These are phyloP conservation scores for Mimumesa dahlbomi DNA, from an alignment of 2,888 invertebrate genomes.

Conservation along the genomic window DNA sequence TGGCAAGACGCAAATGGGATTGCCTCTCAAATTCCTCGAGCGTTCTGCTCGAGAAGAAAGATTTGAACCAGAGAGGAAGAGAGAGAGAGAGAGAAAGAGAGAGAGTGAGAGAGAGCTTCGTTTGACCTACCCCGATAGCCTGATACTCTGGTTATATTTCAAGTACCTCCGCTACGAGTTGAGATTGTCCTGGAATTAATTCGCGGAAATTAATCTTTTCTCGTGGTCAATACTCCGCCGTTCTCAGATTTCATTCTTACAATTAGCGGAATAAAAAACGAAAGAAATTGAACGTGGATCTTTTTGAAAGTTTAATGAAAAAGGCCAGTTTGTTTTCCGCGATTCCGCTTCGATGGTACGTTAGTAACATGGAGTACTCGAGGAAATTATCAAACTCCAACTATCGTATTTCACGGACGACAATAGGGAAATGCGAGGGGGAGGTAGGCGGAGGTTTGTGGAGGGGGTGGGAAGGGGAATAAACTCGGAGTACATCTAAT, in stretches of 20 bases:
- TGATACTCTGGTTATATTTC: too few species aligned
- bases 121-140: slow-evolving; percentile 36
- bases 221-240: too few species aligned
- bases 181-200: slow-evolving; percentile 49
- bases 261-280: too few species aligned
- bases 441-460: slow-evolving; percentile 32
- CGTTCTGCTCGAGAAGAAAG: slow-evolving; percentile 55
- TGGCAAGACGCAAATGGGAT: slow-evolving; percentile 71
- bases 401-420: slow-evolving; percentile 17
- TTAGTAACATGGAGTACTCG: background rate
- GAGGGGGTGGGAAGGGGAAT: slow-evolving; percentile 15
- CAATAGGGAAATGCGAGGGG: slow-evolving; percentile 12
- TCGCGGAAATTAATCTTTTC: too few species aligned
- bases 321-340: too few species aligned
- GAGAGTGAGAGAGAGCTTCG: slow-evolving; percentile 10
- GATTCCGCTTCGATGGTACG: too few species aligned
- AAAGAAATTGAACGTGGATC: too few species aligned
- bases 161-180: slow-evolving; percentile 12
- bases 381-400: background rate
- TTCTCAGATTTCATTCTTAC: too few species aligned
- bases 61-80: slow-evolving; percentile 37
- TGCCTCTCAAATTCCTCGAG: slow-evolving; percentile 70
- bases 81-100: background rate
- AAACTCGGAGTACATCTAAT: slow-evolving; percentile 52
- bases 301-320: too few species aligned